Conservation (phyloP, 2,113 vertebrate genomes). For the Gallinago paraguaiae region DNA sequence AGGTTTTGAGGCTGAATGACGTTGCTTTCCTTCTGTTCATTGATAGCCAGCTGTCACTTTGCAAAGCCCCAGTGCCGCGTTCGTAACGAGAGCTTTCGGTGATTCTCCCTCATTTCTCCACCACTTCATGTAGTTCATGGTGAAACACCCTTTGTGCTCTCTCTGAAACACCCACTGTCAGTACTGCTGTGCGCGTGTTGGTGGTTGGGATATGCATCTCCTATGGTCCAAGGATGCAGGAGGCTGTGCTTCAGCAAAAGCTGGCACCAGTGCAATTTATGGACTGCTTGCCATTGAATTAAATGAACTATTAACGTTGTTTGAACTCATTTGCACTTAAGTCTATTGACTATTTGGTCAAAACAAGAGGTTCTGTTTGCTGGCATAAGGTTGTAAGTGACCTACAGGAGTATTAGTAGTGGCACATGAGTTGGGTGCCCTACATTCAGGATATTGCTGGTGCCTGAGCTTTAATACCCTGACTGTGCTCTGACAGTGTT, state of each 20-base stretch:
- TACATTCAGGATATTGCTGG: accelerated
- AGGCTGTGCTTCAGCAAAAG: background rate
- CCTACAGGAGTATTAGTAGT: background rate
- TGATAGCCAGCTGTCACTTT: conserved; percentile 50
- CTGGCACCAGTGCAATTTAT: background rate
- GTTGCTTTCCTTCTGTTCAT: conserved; percentile 28
- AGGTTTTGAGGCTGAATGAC: conserved; percentile 1
- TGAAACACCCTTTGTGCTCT: background rate
- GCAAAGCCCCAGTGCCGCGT: background rate
- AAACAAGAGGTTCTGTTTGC: background rate
- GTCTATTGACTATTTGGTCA: background rate
- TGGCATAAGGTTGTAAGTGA: background rate
- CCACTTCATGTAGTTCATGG: background rate
- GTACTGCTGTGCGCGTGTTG: background rate
- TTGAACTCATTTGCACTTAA: background rate
- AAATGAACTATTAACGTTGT: background rate
- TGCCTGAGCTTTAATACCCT: background rate
- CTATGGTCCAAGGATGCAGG: background rate
- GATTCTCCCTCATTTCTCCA: background rate
- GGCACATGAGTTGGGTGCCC: background rate
- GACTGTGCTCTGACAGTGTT: background rate
- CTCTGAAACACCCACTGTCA: background rate
- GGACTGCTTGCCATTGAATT: background rate
- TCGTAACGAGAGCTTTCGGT: background rate
- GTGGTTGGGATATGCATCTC: background rate